Evolutionary conservation across 2,888 invertebrate genomes (phyloP).

Genomic region (Rotaria magnacalcarata): DNA sequence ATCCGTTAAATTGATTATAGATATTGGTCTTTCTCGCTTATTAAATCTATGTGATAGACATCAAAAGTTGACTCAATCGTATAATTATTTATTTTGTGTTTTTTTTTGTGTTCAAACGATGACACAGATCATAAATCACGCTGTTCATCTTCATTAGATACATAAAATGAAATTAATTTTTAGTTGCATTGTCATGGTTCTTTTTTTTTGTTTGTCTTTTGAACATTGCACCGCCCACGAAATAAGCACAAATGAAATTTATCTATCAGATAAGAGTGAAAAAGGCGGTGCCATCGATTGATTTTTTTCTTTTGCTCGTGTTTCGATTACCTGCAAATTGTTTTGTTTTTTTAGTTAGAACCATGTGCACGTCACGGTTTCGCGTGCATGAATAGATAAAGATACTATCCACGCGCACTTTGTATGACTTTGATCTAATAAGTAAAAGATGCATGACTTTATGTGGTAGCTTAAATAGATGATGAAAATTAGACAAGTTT

Average conservation of each 20-base stretch:
- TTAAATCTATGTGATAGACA: too few relatives aligned
- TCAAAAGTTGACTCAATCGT: too few relatives aligned
- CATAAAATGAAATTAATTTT: not conserved
- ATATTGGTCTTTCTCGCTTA: too few relatives aligned
- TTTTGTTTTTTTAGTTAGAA: not conserved
- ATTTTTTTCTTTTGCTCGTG: not conserved
- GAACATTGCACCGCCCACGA: not conserved
- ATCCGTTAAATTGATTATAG: not conserved
- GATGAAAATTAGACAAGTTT: too few relatives aligned
- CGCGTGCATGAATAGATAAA: not conserved
- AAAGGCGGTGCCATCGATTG: not conserved
- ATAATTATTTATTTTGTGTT: not conserved
- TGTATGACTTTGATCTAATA: not conserved
- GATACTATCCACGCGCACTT: not conserved
- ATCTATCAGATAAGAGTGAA: not conserved
- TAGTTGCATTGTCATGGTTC: not conserved
- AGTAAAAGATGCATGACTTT: not conserved
- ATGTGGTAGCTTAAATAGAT: too few relatives aligned
- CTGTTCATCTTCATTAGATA: not conserved
- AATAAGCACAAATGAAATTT: too few relatives aligned
- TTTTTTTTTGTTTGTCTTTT: not conserved
- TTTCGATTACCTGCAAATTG: not conserved
- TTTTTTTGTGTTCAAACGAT: not conserved
- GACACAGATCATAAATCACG: constrained; percentile 14
- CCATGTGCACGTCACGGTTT: not conserved